These are phyloP conservation scores for Percopsis transmontana DNA, from an alignment of 2,113 vertebrate species.

Conservation along the genomic window DNA sequence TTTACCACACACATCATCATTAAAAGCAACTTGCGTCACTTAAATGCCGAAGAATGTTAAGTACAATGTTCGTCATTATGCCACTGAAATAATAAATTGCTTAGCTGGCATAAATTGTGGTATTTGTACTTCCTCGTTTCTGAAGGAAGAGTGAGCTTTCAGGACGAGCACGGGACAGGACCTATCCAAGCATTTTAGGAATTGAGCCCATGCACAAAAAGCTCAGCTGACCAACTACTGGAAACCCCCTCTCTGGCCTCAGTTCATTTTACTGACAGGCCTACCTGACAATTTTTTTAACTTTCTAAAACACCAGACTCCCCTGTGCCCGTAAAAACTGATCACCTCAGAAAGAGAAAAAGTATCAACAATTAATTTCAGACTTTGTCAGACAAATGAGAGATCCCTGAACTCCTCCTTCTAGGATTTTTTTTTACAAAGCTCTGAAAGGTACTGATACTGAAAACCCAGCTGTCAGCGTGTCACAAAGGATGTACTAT, in stretches of 20 bases:
- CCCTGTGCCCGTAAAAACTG: constrained; percentile 18
- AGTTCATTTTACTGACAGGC: constrained; percentile 49
- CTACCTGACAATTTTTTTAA: constrained; percentile 39
- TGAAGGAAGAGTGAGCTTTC: constrained; percentile 21
- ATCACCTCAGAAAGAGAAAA: constrained; percentile 25
- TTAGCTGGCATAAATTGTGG: constrained; percentile 42
- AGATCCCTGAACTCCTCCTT: constrained; percentile 11
- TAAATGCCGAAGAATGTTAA: neutral
- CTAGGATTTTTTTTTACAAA: constrained; percentile 12
- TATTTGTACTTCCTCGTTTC: constrained; percentile 64
- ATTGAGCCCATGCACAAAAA: constrained; percentile 48
- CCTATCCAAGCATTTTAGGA: constrained; percentile 73
- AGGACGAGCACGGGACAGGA: constrained; percentile 50
- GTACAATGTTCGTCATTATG: neutral
- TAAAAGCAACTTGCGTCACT: neutral
- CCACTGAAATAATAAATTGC: constrained; percentile 33
- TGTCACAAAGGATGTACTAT: constrained; percentile 53
- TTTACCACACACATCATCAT: neutral
- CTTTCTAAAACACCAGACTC: constrained; percentile 34
- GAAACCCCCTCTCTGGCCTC: constrained; percentile 48
- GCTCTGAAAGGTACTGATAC: constrained; percentile 36
- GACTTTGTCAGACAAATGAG: neutral
- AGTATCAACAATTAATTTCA: constrained; percentile 16
- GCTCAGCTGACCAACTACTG: constrained; percentile 64
- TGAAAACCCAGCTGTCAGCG: constrained; percentile 51